These are phyloP conservation scores for Melanotaenia boesemani DNA, from an alignment of 2,797 vertebrate species.

Conservation along the genomic window DNA sequence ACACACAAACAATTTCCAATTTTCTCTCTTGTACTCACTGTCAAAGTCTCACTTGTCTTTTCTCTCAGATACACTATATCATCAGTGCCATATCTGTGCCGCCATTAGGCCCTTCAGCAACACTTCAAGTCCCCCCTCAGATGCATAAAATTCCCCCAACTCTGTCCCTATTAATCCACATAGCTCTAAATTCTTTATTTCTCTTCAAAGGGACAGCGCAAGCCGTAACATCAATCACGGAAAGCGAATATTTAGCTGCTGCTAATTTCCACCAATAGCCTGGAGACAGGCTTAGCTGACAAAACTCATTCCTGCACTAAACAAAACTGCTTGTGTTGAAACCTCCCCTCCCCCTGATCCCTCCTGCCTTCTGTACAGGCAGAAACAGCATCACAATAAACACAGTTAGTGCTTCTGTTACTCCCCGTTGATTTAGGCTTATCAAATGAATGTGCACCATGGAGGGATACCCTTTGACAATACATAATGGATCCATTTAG, in stretches of 20 bases:
- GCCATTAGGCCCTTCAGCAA: constrained; percentile 76
- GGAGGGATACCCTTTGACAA: constrained; percentile 82
- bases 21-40: constrained; percentile 71
- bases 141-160: constrained; percentile 71
- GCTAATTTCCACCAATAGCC: constrained; percentile 88
- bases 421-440: constrained; percentile 81
- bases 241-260: constrained; percentile 86
- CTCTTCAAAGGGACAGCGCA: constrained; percentile 84
- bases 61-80: constrained; percentile 66
- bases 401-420: constrained; percentile 81
- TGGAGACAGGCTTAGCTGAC: constrained; percentile 86
- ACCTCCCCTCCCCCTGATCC: constrained; percentile 74
- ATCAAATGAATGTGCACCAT: constrained; percentile 84
- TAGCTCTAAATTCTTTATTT: constrained; percentile 85
- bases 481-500: constrained; percentile 83
- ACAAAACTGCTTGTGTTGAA: constrained; percentile 83
- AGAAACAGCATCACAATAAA: constrained; percentile 83
- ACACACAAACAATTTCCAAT: constrained; percentile 64
- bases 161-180: constrained; percentile 83
- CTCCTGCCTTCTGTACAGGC: constrained; percentile 73
- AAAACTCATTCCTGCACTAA: constrained; percentile 85
- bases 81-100: constrained; percentile 73
- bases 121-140: constrained; percentile 72
- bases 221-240: constrained; percentile 86
- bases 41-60: constrained; percentile 70